Base-by-base conservation (phyloP, 2,888 invertebrate genomes). In the Dusona sp. region DNA sequence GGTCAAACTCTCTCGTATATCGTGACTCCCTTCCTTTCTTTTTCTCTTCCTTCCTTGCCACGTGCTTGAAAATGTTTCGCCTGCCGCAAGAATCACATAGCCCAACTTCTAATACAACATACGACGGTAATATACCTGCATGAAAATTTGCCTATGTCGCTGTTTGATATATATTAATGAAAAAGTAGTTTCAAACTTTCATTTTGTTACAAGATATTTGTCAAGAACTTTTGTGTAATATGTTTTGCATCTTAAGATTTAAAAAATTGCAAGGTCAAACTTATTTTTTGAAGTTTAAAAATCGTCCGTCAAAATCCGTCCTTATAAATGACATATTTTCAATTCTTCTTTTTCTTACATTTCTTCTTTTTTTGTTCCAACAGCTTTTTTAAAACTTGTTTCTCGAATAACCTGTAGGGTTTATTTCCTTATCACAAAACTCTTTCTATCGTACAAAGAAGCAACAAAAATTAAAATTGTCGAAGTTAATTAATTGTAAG, bases 51-150 rank as follows among this genome's bases (percentile, higher is more conserved):
- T 22, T 8, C 9, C 25, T 22, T 36, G 33, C 16, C n/a, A 38
- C 83, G 51, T 72, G 65, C 73, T 54, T 19, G 33, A 36, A 33
- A 83, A 57, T 83, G 67, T 83, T 79, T 73, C 54, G 57, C 67
- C 36, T 29, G 73, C 79, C 83, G 61, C 79, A 54, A 67, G 65
- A 45, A 64, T 54, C n/a, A 11, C 79, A 57, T 36, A 73, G 65
- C 38, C 25, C 51, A 75, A 42, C 11, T 42, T 13, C 11, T 42
- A 13, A 42, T 42, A 42, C 11, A 42, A 42, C 11, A 42, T 1
- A 42, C 13, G 7, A 7, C 36, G 3, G 36, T 36, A 42, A 42
- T 42, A 13, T 42, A 42, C 42, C 11, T 42, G 42, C 11, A 3
- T 42, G 11, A 1, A 11, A 13, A 42, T 42, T 42, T 42, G 13